Evolutionary conservation across 2,113 vertebrate species (phyloP), one percentile per base, ranked within the genome.

Genomic region (Chiloscyllium plagiosum): DNA sequence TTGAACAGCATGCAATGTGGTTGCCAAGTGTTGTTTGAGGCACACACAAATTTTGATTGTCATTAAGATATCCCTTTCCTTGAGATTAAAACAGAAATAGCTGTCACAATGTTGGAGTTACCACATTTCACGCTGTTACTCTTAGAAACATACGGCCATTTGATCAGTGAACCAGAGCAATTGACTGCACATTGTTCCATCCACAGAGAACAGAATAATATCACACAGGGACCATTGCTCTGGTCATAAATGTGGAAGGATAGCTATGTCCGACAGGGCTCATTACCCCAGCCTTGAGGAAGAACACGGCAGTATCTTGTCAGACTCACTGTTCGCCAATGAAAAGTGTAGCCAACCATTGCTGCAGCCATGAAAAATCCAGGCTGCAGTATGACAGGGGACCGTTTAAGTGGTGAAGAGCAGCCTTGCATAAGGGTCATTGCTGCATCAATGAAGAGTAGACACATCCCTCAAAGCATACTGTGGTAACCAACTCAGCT

Each of bases 41-140:
- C 61, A 66, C 50, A 92, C 65, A 92, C 19, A n/a, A 29, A 66
- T 17, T 92, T n/a, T 92, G 20, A 2, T 61, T 37, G 89, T 92
- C 29, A 65, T 37, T 92, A n/a, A 92, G 37, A 66, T 66, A 92
- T 66, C 33, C 50, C 56, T 66, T 92, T 93, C 33, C 37, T 93
- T 93, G 56, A 65, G 65, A 42, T 61, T 93, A 42, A 93, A 37
- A 68, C 61, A 93, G 89, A 37, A 92, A n/a, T 17, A 37, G 65
- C 65, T 66, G 65, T 66, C 37, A n/a, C 66, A n/a, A 66, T n/a
- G 33, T 93, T 66, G 61, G 61, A 37, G 6, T 19, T 19, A 19
- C 56, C 56, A 93, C 89, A 93, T 66, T 93, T 93, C 89, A 66
- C 61, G 66, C 89, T 68, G 66, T 93, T 93, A 93, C 89, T 42